Base-by-base conservation (phyloP, 2,888 invertebrate genomes). In the Hybos culiciformis region DNA sequence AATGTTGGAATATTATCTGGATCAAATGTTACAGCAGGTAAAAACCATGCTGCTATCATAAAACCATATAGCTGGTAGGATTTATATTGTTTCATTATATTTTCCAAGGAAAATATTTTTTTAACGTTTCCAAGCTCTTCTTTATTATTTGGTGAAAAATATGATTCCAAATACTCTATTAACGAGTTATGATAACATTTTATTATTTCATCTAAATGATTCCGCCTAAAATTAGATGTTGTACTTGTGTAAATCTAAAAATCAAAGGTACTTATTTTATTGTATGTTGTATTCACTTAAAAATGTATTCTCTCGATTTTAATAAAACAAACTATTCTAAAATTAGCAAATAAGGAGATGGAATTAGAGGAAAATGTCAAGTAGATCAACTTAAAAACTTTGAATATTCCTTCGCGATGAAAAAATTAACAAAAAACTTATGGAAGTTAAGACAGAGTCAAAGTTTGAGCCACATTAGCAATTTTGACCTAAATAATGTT, bases 231-330 rank as follows among this genome's bases (percentile, higher is more conserved):
- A 12, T 58, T 52, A 4, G 60, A 54, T 3, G 58, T 56, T 34
- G 65, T 65, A 49, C 64, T 65, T 14, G 65, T 63, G 47, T 62
- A 64, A 12, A 65, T 50, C n/a, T n/a, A n/a, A n/a, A n/a, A n/a
- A n/a, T n/a, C n/a, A n/a, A n/a, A n/a, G n/a, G n/a, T n/a, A n/a
- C n/a, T n/a, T n/a, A n/a, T n/a, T n/a, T n/a, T n/a, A n/a, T n/a
- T n/a, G n/a, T n/a, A n/a, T n/a, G n/a, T n/a, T n/a, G n/a, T n/a
- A n/a, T n/a, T n/a, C n/a, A n/a, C n/a, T n/a, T n/a, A n/a, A n/a
- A n/a, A n/a, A n/a, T n/a, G n/a, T n/a, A n/a, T n/a, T n/a, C n/a
- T n/a, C n/a, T n/a, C n/a, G n/a, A n/a, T n/a, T n/a, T n/a, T n/a
- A n/a, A n/a, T n/a, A n/a, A n/a, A n/a, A n/a, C n/a, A n/a, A n/a